A percentile compares a stretch with the other conserved stretches of the same genome.
These are phyloP conservation scores for Atta texana DNA, from an alignment of 1,140 invertebrate species.

Conservation along the genomic window DNA sequence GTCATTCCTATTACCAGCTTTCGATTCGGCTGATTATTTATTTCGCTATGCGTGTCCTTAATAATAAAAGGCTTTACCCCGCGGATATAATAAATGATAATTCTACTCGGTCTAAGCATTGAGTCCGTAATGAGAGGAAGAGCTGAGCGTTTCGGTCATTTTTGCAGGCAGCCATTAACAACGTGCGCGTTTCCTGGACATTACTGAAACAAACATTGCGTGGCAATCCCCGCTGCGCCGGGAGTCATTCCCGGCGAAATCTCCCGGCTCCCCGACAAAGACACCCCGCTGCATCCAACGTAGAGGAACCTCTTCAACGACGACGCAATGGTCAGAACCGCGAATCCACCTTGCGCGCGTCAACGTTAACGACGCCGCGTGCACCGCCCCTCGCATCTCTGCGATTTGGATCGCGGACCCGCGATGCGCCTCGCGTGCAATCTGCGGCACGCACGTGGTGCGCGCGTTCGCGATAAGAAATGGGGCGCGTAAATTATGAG, in stretches of 20 bases:
- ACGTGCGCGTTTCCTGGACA: constrained; percentile 42
- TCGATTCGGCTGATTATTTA: background rate
- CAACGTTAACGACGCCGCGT: constrained; percentile 33
- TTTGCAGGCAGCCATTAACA: constrained; percentile 41
- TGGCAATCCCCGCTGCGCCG: constrained; percentile 40
- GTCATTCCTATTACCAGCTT: background rate
- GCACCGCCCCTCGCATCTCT: background rate
- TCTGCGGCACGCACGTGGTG: constrained; percentile 31
- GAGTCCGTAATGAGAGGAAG: constrained; percentile 37
- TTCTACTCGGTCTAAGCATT: background rate
- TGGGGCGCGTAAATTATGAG: constrained; percentile 43
- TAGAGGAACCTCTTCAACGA: background rate
- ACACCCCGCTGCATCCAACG: constrained; percentile 30
- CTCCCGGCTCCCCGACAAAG: constrained; percentile 45
- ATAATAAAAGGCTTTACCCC: background rate
- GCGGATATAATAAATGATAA: constrained; percentile 29
- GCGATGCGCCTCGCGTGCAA: constrained; percentile 28
- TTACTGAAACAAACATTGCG: constrained; percentile 59
- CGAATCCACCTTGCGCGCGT: constrained; percentile 12
- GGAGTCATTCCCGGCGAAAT: constrained; percentile 45
- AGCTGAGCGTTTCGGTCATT: constrained; percentile 22
- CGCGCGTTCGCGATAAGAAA: constrained; percentile 42
- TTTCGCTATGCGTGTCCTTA: background rate
- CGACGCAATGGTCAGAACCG: constrained; percentile 5
- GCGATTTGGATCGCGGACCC: constrained; percentile 14